A percentile compares a stretch with the other conserved stretches of the same genome.
phyloP scores from a whole-genome alignment of 2,888 invertebrate species.

The Nephrotoma guestfalica region DNA sequence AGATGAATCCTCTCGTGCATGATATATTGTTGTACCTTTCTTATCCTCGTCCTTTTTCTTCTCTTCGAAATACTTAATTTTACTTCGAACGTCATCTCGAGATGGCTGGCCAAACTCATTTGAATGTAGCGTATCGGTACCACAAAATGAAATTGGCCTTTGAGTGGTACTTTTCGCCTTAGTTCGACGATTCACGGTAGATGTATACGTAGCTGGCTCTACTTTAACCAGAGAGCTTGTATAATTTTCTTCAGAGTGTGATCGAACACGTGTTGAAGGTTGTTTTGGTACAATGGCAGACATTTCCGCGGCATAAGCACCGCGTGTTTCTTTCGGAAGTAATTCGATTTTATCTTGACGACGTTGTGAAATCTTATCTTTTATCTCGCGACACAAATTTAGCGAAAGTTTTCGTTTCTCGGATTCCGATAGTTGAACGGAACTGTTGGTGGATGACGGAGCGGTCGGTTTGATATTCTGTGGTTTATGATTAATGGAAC shows the following conservation, averaged over 20 bases:
- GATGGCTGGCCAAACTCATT: constrained; percentile 46
- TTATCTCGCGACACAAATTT: constrained; percentile 55
- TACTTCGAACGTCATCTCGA: constrained; percentile 48
- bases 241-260: constrained; percentile 4
- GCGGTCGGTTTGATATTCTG: neutral
- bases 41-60: constrained; percentile 40
- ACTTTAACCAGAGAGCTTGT: neutral
- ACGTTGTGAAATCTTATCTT: constrained; percentile 44
- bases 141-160: constrained; percentile 40
- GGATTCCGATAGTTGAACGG: constrained; percentile 38
- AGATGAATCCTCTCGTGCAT: constrained; percentile 37
- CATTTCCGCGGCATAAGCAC: constrained; percentile 41
- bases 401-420: constrained; percentile 61
- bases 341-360: constrained; percentile 12
- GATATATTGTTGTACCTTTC: constrained; percentile 33
- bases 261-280: constrained; percentile 1
- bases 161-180: constrained; percentile 7
- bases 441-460: neutral
- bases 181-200: neutral
- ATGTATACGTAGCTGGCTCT: neutral
- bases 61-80: constrained; percentile 68
- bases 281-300: constrained; percentile 22
- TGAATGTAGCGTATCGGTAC: constrained; percentile 51
- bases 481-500: constrained; percentile 27
- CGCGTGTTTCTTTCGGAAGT: constrained; percentile 42